A percentile compares a stretch with the other conserved stretches of the same genome.
These are phyloP conservation scores for Spilosoma lubricipeda DNA, from an alignment of 2,888 invertebrate species.

Conservation along the genomic window DNA sequence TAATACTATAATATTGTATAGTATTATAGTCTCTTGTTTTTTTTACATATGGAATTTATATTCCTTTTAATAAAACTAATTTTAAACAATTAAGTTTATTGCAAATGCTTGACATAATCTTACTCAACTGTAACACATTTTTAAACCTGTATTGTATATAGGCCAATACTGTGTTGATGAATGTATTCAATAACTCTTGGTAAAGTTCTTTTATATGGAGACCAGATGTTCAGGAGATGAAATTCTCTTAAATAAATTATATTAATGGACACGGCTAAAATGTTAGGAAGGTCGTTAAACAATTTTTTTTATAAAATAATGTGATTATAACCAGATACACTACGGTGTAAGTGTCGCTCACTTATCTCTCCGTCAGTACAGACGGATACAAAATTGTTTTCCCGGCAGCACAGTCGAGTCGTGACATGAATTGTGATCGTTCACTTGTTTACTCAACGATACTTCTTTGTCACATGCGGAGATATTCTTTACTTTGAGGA, in stretches of 20 bases:
- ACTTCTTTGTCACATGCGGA: conserved; percentile 54
- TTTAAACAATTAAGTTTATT: background rate
- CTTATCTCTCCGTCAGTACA: conserved; percentile 57
- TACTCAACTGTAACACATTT: background rate
- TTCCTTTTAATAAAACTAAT: background rate
- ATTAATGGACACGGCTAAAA: background rate
- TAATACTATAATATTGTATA: too few species aligned
- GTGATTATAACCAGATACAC: conserved; percentile 24
- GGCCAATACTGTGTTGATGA: background rate
- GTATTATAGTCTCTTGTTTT: background rate
- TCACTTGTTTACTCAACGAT: conserved; percentile 57
- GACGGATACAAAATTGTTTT: conserved; percentile 68
- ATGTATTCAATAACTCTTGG: background rate
- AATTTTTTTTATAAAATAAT: background rate
- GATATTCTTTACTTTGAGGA: conserved; percentile 33
- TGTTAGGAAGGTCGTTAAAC: background rate
- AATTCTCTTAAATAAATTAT: background rate
- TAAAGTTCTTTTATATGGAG: background rate
- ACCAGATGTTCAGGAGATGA: background rate
- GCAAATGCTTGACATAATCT: background rate
- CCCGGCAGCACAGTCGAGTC: conserved; percentile 52
- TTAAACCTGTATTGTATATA: background rate
- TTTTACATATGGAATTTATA: background rate
- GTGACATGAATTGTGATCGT: conserved; percentile 63
- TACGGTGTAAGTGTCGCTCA: conserved; percentile 47